phyloP scores from a whole-genome alignment of 2,797 vertebrate species.

The Sparus aurata region DNA sequence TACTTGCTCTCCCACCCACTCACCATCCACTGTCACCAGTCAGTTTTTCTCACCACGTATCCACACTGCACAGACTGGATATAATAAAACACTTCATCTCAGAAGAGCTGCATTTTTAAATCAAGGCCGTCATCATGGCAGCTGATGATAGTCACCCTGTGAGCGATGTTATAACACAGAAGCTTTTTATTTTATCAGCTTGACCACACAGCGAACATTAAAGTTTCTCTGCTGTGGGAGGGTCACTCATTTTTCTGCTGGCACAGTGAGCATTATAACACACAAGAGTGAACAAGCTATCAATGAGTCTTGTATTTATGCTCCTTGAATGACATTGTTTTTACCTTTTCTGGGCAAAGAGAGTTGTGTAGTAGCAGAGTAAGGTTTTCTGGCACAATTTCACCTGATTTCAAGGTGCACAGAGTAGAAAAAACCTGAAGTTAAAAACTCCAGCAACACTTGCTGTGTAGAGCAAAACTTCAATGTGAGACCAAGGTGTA shows the following conservation, averaged over 20 bases:
- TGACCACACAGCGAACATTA: not conserved
- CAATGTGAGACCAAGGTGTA: not conserved
- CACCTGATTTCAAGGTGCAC: not conserved
- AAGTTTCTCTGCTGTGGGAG: not conserved
- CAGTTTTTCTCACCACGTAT: conserved; percentile 18
- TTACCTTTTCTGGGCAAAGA: not conserved
- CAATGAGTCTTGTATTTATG: not conserved
- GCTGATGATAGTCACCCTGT: conserved; percentile 4
- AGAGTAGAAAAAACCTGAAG: not conserved
- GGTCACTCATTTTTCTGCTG: not conserved
- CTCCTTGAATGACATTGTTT: not conserved
- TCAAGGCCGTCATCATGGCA: not conserved
- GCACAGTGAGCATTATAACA: not conserved
- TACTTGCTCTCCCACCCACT: conserved; percentile 38
- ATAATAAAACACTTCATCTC: conserved; percentile 22
- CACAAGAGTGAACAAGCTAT: not conserved
- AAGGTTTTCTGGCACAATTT: not conserved
- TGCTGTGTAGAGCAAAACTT: not conserved
- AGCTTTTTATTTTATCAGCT: not conserved
- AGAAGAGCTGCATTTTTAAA: conserved; percentile 4
- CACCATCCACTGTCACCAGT: conserved; percentile 30
- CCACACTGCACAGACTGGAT: conserved; percentile 17
- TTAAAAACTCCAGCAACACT: not conserved
- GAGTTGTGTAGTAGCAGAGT: not conserved
- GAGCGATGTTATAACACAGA: not conserved